A percentile compares a stretch with the other conserved stretches of the same genome.
phyloP scores from a whole-genome alignment of 1,140 invertebrate species.

The Stegodyphus mimosarum region DNA sequence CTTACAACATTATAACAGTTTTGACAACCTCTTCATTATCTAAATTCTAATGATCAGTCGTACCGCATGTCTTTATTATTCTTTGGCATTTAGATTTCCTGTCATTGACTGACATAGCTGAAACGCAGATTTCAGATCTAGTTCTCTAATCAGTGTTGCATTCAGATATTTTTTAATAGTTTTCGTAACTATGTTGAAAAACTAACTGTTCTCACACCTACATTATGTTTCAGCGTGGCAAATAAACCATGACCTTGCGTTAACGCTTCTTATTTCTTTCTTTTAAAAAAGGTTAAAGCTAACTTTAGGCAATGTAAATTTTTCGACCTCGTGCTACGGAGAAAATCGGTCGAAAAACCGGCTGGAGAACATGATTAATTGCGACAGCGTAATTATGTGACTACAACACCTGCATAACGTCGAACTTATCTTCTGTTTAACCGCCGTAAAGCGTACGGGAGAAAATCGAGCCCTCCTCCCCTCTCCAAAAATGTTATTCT shows the following conservation, averaged over 20 bases:
- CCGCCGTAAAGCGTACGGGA: not conserved
- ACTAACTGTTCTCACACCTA: not conserved
- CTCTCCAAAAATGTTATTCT: not conserved
- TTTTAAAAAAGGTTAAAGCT: slow-evolving; percentile 34
- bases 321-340: slow-evolving; percentile 23
- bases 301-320: slow-evolving; percentile 57
- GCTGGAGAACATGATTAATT: slow-evolving; percentile 53
- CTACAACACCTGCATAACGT: slow-evolving; percentile 51
- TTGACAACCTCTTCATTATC: no score
- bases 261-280: not conserved
- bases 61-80: no score
- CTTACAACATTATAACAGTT: no score
- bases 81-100: no score
- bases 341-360: slow-evolving; percentile 5
- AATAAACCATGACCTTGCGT: not conserved
- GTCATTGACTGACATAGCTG: no score
- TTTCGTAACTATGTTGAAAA: no score
- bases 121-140: no score
- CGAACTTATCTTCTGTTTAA: slow-evolving; percentile 41
- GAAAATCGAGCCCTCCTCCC: not conserved
- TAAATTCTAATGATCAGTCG: no score
- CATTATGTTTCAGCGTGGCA: no score
- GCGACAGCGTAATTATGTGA: slow-evolving; percentile 55
- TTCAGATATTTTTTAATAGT: no score
- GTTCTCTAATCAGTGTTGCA: no score